phyloP scores from a whole-genome alignment of 2,888 invertebrate genomes.

The Corbicula japonica region DNA sequence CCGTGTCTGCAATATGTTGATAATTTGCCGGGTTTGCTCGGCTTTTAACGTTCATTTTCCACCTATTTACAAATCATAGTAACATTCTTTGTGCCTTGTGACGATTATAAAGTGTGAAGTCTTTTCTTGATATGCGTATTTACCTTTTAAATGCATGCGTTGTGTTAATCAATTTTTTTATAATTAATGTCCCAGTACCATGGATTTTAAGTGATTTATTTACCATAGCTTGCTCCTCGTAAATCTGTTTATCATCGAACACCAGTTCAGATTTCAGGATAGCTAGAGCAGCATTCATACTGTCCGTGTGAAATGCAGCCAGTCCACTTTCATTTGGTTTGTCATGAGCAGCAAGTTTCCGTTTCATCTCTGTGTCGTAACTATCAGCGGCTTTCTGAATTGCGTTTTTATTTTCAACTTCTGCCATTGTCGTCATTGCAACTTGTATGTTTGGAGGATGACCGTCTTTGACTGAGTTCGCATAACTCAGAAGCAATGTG shows the following conservation, averaged over 20 bases:
- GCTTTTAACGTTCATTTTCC: too few relatives aligned
- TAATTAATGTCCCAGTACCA: too few relatives aligned
- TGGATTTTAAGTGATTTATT: too few relatives aligned
- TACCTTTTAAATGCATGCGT: too few relatives aligned
- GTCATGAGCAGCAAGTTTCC: background rate
- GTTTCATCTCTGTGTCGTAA: slow-evolving; percentile 14
- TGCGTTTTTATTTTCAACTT: slow-evolving; percentile 13
- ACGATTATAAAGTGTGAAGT: too few relatives aligned
- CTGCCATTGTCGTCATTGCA: slow-evolving; percentile 14
- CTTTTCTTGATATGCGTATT: too few relatives aligned
- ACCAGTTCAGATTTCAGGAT: background rate
- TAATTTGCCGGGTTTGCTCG: too few relatives aligned
- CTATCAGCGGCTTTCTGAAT: background rate
- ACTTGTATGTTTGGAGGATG: slow-evolving; percentile 9
- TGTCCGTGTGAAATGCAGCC: slow-evolving; percentile 3
- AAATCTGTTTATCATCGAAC: slow-evolving; percentile 19
- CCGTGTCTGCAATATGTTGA: too few relatives aligned
- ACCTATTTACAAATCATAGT: too few relatives aligned
- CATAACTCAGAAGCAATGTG: slow-evolving; percentile 10
- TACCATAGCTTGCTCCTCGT: slow-evolving; percentile 17
- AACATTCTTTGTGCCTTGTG: too few relatives aligned
- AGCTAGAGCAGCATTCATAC: slow-evolving; percentile 22
- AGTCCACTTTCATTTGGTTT: background rate
- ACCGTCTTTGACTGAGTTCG: slow-evolving; percentile 3
- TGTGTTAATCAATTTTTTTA: too few relatives aligned